Evolutionary conservation across 2,888 invertebrate genomes (phyloP).

Genomic region (Dyspetes luteomarginatus): DNA sequence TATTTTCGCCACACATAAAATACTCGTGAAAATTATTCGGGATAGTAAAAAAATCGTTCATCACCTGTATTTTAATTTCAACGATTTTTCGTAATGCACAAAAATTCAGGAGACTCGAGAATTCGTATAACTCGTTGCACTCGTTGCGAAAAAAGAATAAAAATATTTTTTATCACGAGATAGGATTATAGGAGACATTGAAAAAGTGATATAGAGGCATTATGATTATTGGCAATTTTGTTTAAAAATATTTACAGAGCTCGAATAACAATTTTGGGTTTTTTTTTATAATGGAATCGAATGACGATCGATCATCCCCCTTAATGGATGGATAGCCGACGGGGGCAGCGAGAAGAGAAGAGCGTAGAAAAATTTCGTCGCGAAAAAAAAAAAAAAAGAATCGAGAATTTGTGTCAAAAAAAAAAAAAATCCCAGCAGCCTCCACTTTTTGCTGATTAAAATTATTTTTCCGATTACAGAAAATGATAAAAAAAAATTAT

Average conservation of each 20-base stretch:
- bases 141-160: neutral
- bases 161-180: constrained; percentile 7
- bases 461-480: too few species aligned
- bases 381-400: too few species aligned
- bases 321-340: neutral
- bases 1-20: too few species aligned
- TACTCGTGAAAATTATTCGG: too few species aligned
- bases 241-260: neutral
- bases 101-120: constrained; percentile 31
- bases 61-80: constrained; percentile 38
- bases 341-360: too few species aligned
- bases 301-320: constrained; percentile 35
- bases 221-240: neutral
- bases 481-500: too few species aligned
- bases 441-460: too few species aligned
- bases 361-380: too few species aligned
- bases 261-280: constrained; percentile 29
- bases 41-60: neutral
- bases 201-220: neutral
- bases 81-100: neutral
- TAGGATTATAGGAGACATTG: constrained; percentile 4
- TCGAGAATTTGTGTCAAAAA: too few species aligned
- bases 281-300: constrained; percentile 5
- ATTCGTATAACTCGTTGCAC: neutral
- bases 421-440: too few species aligned